A percentile compares a stretch with the other conserved stretches of the same genome.
Evolutionary conservation across 2,888 invertebrate species (phyloP).

Genomic region (Psylliodes chrysocephalus): DNA sequence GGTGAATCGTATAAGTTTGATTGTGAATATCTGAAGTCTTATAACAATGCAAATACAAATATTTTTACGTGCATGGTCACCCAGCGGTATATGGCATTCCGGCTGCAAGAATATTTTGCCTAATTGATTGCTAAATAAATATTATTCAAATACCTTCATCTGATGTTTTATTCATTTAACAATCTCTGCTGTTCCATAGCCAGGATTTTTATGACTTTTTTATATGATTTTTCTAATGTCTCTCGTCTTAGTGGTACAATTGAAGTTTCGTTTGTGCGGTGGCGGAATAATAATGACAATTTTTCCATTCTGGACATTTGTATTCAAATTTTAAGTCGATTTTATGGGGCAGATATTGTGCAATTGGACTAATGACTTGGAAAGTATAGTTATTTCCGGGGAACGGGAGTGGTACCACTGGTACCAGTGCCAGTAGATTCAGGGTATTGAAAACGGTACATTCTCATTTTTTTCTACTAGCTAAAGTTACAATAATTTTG

Average conservation of each 20-base stretch:
- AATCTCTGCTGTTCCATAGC: conserved; percentile 10
- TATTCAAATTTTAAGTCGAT: conserved; percentile 1
- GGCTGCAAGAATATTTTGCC: conserved; percentile 11
- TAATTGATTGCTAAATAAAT: conserved; percentile 21
- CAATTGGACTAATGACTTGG: background rate
- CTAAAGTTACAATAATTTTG: no score
- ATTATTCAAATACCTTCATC: conserved; percentile 20
- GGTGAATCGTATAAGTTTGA: background rate
- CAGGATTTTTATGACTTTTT: conserved; percentile 4
- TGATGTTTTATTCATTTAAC: conserved; percentile 24
- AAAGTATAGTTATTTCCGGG: background rate
- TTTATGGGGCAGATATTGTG: conserved; percentile 5
- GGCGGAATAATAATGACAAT: conserved; percentile 7
- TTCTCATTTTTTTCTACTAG: background rate
- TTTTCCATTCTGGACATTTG: conserved; percentile 1
- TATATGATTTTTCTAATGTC: conserved; percentile 8
- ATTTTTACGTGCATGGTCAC: conserved; percentile 8
- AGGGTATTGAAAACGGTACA: background rate
- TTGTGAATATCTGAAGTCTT: no score
- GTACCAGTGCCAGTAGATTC: background rate
- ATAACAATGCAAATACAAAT: no score
- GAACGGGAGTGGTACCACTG: conserved; percentile 6
- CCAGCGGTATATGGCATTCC: background rate
- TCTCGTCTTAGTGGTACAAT: conserved; percentile 1
- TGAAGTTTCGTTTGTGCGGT: background rate